Conservation (phyloP, 2,113 vertebrate species). For the Dipodomys stephensi region DNA sequence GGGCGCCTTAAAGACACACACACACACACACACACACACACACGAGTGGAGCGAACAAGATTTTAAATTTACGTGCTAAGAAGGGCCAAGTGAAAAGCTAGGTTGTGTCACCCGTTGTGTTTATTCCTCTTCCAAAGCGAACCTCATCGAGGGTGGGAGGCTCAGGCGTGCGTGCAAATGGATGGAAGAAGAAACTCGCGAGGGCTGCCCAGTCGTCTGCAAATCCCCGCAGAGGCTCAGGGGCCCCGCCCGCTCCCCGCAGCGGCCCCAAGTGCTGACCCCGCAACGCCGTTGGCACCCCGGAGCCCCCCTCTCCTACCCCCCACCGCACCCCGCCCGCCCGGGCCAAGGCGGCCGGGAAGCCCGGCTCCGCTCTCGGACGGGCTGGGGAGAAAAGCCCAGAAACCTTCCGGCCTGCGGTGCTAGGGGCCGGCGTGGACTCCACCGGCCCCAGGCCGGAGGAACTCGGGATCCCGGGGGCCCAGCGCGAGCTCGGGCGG, state of each 20-base stretch:
- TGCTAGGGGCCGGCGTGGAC: too few species aligned
- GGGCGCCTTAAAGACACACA: not conserved
- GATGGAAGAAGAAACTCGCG: slow-evolving; percentile 54
- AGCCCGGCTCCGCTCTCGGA: not conserved
- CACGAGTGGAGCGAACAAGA: not conserved
- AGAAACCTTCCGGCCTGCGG: accelerated
- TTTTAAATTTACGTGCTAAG: slow-evolving; percentile 38
- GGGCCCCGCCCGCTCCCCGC: slow-evolving; percentile 46
- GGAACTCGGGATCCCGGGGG: not conserved
- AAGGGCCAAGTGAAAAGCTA: not conserved
- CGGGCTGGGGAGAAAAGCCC: not conserved
- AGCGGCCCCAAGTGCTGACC: slow-evolving; percentile 57
- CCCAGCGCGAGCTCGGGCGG: slow-evolving; percentile 7
- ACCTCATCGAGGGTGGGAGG: not conserved
- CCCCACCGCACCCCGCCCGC: too few species aligned
- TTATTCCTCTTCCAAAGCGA: too few species aligned
- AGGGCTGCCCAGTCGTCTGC: slow-evolving; percentile 80
- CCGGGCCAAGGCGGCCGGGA: not conserved
- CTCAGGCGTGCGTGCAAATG: not conserved
- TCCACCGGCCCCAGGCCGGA: not conserved
- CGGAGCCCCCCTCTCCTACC: too few species aligned
- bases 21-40: not conserved
- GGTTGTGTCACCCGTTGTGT: not conserved
- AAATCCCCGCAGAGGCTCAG: slow-evolving; percentile 30
- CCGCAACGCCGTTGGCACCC: too few species aligned